Conservation (phyloP, 2,113 vertebrate species). For the Ovibos moschatus region DNA sequence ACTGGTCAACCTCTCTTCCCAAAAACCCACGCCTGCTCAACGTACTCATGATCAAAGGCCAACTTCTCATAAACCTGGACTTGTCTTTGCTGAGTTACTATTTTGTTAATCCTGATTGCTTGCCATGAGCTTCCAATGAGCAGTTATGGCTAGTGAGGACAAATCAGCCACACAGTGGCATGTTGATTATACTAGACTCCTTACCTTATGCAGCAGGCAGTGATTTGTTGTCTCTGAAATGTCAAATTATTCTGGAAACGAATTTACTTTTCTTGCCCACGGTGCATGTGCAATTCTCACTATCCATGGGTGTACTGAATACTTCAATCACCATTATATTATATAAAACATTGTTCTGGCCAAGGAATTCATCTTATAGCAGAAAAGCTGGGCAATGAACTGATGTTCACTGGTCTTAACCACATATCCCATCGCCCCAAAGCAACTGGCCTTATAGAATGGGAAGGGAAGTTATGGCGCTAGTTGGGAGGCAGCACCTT, state of each 20-base stretch:
- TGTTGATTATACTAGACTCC: background rate
- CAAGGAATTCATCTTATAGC: background rate
- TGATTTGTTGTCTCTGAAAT: slow-evolving; percentile 6
- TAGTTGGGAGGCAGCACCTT: background rate
- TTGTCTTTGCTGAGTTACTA: background rate
- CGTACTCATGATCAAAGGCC: background rate
- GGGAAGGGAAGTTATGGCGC: background rate
- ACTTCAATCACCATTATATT: background rate
- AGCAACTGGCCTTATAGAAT: background rate
- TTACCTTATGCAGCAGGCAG: background rate
- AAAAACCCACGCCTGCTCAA: background rate
- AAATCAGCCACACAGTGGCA: background rate
- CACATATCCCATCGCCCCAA: background rate
- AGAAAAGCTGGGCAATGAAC: background rate
- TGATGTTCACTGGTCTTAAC: background rate
- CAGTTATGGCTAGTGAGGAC: background rate
- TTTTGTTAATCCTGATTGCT: background rate
- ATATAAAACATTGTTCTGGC: background rate
- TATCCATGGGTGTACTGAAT: background rate
- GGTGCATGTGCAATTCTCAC: background rate
- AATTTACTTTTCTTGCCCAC: background rate
- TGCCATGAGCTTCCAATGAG: background rate
- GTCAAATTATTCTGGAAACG: background rate
- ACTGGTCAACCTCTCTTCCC: background rate
- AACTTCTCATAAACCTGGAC: background rate